Percentiles rank a stretch among this genome's conserved stretches.
Conservation (phyloP, 2,797 vertebrate species). For the Siniperca scherzeri region DNA sequence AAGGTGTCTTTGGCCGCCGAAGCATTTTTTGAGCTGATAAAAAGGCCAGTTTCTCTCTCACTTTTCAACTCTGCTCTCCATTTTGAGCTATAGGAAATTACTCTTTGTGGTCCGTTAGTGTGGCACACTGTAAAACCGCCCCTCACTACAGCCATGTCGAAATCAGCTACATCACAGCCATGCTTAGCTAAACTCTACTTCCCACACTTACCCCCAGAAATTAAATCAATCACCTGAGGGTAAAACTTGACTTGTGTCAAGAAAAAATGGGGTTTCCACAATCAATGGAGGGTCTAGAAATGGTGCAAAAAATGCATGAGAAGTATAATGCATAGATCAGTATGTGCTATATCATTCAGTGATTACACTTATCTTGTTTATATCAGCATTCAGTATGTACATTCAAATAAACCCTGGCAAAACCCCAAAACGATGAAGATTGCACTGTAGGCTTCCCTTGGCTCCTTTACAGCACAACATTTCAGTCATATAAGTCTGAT, state of each 20-base stretch:
- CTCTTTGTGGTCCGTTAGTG: constrained; percentile 49
- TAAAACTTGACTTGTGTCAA: constrained; percentile 49
- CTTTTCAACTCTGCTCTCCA: constrained; percentile 61
- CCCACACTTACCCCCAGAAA: constrained; percentile 36
- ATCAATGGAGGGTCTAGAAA: constrained; percentile 66
- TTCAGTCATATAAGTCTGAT: constrained; percentile 46
- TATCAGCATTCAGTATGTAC: constrained; percentile 72
- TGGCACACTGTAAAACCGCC: constrained; percentile 27
- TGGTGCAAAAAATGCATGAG: constrained; percentile 80
- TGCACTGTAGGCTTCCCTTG: constrained; percentile 43
- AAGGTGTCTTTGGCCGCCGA: constrained; percentile 58
- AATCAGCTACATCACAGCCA: constrained; percentile 61
- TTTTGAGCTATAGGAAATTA: constrained; percentile 52
- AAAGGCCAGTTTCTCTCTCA: constrained; percentile 58
- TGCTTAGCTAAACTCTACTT: constrained; percentile 25
- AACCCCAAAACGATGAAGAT: constrained; percentile 46
- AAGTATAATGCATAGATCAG: constrained; percentile 86
- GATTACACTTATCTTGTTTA: constrained; percentile 55
- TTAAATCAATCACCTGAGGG: constrained; percentile 64
- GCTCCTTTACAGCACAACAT: constrained; percentile 55
- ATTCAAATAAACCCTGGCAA: constrained; percentile 71
- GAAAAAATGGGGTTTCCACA: constrained; percentile 48
- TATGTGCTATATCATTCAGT: constrained; percentile 81
- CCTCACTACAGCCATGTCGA: constrained; percentile 21
- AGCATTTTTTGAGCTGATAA: constrained; percentile 81